phyloP scores from a whole-genome alignment of 2,888 invertebrate species.

The Ormia ochracea region DNA sequence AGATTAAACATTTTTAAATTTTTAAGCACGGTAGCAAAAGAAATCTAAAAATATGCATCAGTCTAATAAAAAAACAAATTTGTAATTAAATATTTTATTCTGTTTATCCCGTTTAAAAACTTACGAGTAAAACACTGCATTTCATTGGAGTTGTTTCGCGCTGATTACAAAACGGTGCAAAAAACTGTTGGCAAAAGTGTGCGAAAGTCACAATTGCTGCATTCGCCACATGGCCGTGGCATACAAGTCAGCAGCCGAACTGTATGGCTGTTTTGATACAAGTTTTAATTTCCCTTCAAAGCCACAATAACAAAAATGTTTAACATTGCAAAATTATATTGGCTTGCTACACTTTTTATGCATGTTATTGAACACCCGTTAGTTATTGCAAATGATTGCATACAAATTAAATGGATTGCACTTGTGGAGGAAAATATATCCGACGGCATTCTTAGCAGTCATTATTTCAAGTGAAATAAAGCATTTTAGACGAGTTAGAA shows the following conservation, averaged over 20 bases:
- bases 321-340: conserved; percentile 28
- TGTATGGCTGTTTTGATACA: conserved; percentile 14
- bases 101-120: background rate
- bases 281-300: conserved; percentile 20
- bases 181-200: background rate
- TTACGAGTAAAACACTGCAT: conserved; percentile 5
- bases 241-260: conserved; percentile 10
- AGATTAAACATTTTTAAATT: no score
- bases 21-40: no score
- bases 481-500: background rate
- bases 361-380: conserved; percentile 38
- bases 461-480: background rate
- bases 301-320: conserved; percentile 18
- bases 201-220: background rate
- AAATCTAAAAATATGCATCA: background rate
- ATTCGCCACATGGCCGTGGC: background rate
- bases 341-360: conserved; percentile 11
- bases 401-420: conserved; percentile 53
- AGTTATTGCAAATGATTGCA: conserved; percentile 52
- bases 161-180: background rate
- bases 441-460: background rate
- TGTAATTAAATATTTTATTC: conserved; percentile 29
- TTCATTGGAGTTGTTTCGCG: background rate
- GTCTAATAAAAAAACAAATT: conserved; percentile 9
- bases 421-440: background rate